phyloP scores from a whole-genome alignment of 2,888 invertebrate species.

The Cotesia congregata region DNA sequence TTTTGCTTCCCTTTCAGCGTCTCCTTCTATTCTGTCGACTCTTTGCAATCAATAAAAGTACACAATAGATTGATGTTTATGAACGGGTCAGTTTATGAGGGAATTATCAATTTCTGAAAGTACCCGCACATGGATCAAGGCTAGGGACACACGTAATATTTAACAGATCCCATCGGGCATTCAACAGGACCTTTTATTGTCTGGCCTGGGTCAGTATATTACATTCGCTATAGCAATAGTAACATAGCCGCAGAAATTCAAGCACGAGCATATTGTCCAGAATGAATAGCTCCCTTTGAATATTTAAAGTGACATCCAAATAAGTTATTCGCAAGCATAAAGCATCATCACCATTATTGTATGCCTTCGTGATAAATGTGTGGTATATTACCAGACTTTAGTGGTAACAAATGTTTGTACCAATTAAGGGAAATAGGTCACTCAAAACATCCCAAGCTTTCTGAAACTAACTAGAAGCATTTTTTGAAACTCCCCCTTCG shows the following conservation, averaged over 20 bases:
- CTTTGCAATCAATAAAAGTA: not conserved
- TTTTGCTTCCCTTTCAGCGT: not conserved
- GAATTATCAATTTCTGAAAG: not conserved
- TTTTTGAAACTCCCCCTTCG: no score
- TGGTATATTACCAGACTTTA: not conserved
- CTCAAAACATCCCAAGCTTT: no score
- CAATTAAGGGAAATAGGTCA: no score
- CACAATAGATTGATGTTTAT: not conserved
- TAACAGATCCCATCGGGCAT: slow-evolving; percentile 21
- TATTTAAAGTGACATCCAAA: slow-evolving; percentile 16
- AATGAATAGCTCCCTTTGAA: slow-evolving; percentile 31
- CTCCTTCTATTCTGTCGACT: no score
- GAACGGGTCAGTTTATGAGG: slow-evolving; percentile 45
- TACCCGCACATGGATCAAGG: not conserved
- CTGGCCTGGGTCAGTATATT: slow-evolving; percentile 8
- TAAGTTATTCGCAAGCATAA: not conserved
- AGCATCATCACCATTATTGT: not conserved
- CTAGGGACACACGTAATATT: slow-evolving; percentile 12
- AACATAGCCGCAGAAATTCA: slow-evolving; percentile 12
- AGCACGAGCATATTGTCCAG: slow-evolving; percentile 21
- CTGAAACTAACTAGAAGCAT: no score
- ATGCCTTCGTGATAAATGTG: not conserved
- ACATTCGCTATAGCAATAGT: slow-evolving; percentile 14
- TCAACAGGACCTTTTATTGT: slow-evolving; percentile 22
- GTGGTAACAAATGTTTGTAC: not conserved